Evolutionary conservation across 2,113 vertebrate species (phyloP).

Genomic region (Dromiciops gliroides): DNA sequence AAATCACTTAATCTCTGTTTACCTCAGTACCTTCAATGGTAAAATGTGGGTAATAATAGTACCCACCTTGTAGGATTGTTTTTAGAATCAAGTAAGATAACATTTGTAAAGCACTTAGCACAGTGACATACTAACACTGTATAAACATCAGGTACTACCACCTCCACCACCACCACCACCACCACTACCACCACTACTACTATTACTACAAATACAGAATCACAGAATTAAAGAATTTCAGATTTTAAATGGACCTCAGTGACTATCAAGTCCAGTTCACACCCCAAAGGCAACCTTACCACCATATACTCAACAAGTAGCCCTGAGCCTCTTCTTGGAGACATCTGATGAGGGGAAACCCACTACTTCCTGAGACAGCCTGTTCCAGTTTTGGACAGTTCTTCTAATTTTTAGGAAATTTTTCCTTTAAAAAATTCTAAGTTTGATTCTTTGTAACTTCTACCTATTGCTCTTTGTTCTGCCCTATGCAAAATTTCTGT

Average conservation of each 20-base stretch:
- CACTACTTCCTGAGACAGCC: not conserved
- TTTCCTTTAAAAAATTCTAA: not conserved
- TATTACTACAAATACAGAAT: not conserved
- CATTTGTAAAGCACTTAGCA: not conserved
- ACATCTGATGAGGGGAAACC: not conserved
- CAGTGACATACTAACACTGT: not conserved
- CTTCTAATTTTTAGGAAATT: not conserved
- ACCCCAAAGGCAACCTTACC: not conserved
- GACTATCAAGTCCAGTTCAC: not conserved
- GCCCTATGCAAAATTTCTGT: too few relatives aligned
- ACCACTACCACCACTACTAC: too few relatives aligned
- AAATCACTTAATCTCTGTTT: not conserved
- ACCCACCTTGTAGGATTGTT: not conserved
- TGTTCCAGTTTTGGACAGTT: not conserved
- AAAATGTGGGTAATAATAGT: not conserved
- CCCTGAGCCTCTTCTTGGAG: not conserved
- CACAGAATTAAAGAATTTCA: not conserved
- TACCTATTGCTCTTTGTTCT: not conserved
- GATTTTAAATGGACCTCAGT: not conserved
- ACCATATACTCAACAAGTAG: not conserved
- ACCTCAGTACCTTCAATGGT: not conserved
- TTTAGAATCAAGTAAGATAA: not conserved
- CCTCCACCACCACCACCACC: too few relatives aligned
- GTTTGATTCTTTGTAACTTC: not conserved
- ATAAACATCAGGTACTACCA: too few relatives aligned